Conservation (phyloP, 2,113 vertebrate genomes). For the Ursus arctos region DNA sequence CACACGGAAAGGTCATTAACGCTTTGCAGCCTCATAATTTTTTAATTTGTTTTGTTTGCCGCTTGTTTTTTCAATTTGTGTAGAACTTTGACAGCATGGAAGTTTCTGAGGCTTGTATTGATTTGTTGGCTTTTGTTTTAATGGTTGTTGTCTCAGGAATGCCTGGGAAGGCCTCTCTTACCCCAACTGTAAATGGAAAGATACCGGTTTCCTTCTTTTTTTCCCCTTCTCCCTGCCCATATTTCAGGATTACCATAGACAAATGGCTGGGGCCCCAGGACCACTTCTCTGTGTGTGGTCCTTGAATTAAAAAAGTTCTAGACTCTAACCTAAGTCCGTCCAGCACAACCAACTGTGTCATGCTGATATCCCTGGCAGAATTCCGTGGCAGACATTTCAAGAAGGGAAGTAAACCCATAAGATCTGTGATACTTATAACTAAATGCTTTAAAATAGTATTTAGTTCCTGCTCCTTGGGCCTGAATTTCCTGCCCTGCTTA, state of each 20-base stretch:
- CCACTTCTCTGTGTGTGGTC: background rate
- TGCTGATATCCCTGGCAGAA: background rate
- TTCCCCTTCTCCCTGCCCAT: background rate
- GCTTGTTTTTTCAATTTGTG: constrained; percentile 34
- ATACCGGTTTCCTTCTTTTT: background rate
- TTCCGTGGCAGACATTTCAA: background rate
- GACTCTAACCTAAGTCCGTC: background rate
- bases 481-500: background rate
- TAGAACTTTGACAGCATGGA: background rate
- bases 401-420: background rate
- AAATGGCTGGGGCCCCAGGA: background rate
- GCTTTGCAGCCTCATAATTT: background rate
- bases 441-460: background rate
- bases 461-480: background rate
- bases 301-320: background rate
- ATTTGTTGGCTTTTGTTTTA: constrained; percentile 8
- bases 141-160: background rate
- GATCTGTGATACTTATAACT: background rate
- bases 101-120: background rate
- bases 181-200: background rate
- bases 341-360: background rate
- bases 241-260: background rate
- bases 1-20: background rate
- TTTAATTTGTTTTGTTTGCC: background rate
- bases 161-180: background rate